Evolutionary conservation across 2,113 vertebrate genomes (phyloP).

Genomic region (Macrotus californicus): DNA sequence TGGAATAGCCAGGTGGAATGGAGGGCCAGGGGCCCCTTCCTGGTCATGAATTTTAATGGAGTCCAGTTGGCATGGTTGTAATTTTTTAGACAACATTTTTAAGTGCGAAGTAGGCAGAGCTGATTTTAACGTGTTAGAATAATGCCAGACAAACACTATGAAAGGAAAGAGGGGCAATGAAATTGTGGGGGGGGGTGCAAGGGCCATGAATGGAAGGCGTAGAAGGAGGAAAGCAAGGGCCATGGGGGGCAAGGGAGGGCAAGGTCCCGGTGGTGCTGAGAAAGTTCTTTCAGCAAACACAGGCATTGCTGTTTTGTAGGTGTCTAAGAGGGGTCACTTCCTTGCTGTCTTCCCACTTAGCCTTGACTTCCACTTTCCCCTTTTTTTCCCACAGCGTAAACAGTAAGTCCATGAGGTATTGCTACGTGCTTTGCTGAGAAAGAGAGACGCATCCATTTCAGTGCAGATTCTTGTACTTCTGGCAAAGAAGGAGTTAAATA

Average conservation of each 20-base stretch:
- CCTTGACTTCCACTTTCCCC: not conserved
- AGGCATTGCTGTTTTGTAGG: not conserved
- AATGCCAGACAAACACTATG: not conserved
- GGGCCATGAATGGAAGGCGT: not conserved
- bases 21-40: not conserved
- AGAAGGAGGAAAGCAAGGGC: not conserved
- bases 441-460: not conserved
- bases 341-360: not conserved
- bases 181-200: not conserved
- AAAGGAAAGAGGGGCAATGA: not conserved
- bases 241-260: not conserved
- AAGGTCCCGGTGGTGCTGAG: not conserved
- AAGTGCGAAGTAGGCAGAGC: not conserved
- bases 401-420: not conserved
- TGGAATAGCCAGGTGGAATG: not conserved
- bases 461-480: not conserved
- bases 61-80: not conserved
- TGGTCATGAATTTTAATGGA: not conserved
- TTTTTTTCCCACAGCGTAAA: not conserved
- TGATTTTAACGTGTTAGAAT: not conserved
- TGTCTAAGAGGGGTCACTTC: not conserved
- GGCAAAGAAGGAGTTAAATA: conserved; percentile 13
- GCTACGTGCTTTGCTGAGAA: not conserved
- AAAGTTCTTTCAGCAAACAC: not conserved
- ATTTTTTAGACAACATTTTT: not conserved